Evolutionary conservation across 2,797 vertebrate genomes (phyloP), one percentile per base, ranked within the genome.

Genomic region (Euthynnus affinis): DNA sequence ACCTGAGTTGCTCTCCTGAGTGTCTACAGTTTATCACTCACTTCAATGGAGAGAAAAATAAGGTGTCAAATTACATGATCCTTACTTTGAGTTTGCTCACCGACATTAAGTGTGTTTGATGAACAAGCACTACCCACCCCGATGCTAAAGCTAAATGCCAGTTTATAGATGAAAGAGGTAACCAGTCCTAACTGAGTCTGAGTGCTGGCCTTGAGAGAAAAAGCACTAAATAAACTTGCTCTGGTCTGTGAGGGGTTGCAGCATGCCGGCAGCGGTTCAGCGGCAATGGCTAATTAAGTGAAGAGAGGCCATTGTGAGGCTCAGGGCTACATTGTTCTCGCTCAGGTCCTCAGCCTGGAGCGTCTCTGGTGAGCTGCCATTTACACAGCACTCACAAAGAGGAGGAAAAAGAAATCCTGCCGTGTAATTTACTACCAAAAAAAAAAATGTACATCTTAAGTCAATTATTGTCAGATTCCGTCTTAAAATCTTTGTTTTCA

Each of bases 361-460:
- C 13, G 29, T 84, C 57, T 86, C 87, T 76, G 70, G 66, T 86
- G 84, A 70, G 82, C 77, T 86, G 83, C 81, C 73, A 87, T 91
- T 91, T 86, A 71, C 70, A 83, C 81, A 83, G 65, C 52, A 71
- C 81, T 85, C 71, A 76, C 15, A 40, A 25, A 67, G 40, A 42
- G 12, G 37, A 59, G 56, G 27, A 25, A 6, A 55, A 59, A 34
- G 37, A 29, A 40, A 22, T 13, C 3, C 34, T 4, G 27, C n/a
- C 10, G 8, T 57, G 23, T 29, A 40, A 61, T 37, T 60, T 48
- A 59, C 29, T 15, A 29, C 25, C n/a, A n/a, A n/a, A n/a, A n/a
- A 44, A 9, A 48, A 51, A 49, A 62, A 74, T 13, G 12, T 13
- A 25, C 37, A 40, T 13, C 12, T 34, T 42, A 17, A 62, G 17